Percentiles rank a stretch among this genome's conserved stretches.
phyloP scores from a whole-genome alignment of 2,113 vertebrate genomes.

The Suncus etruscus region DNA sequence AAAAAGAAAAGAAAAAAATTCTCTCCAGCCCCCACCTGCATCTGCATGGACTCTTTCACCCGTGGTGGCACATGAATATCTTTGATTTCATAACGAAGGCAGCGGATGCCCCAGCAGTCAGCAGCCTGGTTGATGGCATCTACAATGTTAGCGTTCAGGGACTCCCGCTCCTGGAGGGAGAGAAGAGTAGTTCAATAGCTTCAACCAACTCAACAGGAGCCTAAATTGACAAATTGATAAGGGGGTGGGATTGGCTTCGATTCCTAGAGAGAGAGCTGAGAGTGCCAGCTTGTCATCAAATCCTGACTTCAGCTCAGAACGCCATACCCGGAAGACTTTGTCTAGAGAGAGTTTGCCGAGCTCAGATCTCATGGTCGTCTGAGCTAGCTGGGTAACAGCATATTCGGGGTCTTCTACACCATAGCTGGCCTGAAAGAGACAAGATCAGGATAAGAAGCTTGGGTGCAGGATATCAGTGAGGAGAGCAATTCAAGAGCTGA shows the following conservation, averaged over 20 bases:
- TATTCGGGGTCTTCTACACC: conserved; percentile 99
- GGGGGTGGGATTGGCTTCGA: not conserved
- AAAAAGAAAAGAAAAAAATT: too few species aligned
- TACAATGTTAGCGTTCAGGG: conserved; percentile 95
- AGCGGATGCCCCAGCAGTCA: conserved; percentile 97
- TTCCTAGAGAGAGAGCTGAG: not conserved
- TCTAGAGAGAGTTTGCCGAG: conserved; percentile 96
- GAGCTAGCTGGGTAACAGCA: conserved; percentile 96
- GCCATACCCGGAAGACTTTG: conserved; percentile 95
- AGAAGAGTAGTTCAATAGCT: conserved; percentile 3
- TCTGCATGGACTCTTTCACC: conserved; percentile 98
- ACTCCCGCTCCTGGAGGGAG: conserved; percentile 93
- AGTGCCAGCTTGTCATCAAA: not conserved
- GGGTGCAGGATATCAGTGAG: not conserved
- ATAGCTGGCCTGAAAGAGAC: conserved; percentile 92
- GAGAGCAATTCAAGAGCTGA: not conserved
- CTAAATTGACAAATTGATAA: conserved; percentile 3
- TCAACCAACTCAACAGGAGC: not conserved
- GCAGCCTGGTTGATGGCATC: conserved; percentile 97
- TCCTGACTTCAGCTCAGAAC: not conserved
- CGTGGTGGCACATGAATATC: conserved; percentile 97
- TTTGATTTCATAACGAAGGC: conserved; percentile 98
- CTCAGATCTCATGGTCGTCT: conserved; percentile 99
- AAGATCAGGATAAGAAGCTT: not conserved
- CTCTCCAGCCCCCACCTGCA: conserved; percentile 90